Conservation (phyloP, 1,140 invertebrate species). For the Aleiodes sp. region DNA sequence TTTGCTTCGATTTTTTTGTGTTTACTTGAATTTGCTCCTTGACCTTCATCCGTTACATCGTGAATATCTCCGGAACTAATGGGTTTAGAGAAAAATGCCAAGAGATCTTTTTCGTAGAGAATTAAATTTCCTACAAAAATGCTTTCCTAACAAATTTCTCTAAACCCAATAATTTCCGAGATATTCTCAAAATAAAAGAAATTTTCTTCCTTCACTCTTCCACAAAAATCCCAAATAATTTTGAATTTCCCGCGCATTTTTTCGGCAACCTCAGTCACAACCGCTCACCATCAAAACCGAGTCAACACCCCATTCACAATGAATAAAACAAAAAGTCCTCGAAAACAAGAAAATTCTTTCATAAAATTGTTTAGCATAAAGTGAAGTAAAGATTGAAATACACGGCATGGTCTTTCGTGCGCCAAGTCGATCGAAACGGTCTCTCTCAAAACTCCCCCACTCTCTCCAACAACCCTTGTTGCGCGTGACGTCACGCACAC, state of each 20-base stretch:
- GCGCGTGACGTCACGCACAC: conserved; percentile 47
- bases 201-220: neutral
- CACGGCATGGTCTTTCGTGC: conserved; percentile 4
- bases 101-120: no score
- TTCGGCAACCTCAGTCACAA: neutral
- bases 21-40: no score
- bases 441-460: neutral
- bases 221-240: neutral
- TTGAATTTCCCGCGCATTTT: neutral
- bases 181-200: neutral
- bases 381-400: conserved; percentile 1
- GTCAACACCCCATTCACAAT: neutral
- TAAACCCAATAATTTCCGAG: neutral
- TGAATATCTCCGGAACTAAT: no score
- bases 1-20: no score
- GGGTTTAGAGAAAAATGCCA: no score
- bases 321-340: neutral
- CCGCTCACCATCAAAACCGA: neutral
- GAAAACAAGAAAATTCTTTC: conserved; percentile 14
- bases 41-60: no score
- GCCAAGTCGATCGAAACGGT: conserved; percentile 37
- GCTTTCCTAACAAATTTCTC: neutral
- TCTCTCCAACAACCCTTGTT: neutral
- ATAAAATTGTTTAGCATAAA: neutral
- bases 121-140: no score